Evolutionary conservation across 2,797 vertebrate species (phyloP).

Genomic region (Propithecus deckenii): DNA sequence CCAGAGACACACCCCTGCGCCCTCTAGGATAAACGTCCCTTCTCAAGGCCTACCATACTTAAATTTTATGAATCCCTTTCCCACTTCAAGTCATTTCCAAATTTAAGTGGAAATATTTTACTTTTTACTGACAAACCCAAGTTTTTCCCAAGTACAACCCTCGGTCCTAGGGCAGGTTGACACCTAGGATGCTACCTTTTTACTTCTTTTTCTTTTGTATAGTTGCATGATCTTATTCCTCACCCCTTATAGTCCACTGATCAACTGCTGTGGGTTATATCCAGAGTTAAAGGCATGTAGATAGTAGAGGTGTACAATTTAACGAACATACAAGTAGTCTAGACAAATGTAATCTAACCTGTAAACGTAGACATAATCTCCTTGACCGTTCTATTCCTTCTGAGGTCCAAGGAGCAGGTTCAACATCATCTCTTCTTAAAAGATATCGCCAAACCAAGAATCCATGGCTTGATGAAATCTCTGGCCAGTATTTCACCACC

Average conservation of each 20-base stretch:
- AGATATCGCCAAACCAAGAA: constrained; percentile 99
- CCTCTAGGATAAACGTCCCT: constrained; percentile 1
- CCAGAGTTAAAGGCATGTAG: not conserved
- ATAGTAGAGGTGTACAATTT: not conserved
- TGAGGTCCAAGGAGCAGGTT: constrained; percentile 98
- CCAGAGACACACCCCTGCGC: not conserved
- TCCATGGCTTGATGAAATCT: constrained; percentile 98
- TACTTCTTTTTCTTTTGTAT: not conserved
- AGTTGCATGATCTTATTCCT: constrained; percentile 11
- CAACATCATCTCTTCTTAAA: constrained; percentile 95
- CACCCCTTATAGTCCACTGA: constrained; percentile 2
- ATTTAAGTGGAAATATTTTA: not conserved
- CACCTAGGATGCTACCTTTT: not conserved
- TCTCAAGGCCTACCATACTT: not conserved
- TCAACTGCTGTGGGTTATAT: not conserved
- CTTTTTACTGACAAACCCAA: constrained; percentile 10
- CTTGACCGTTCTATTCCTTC: constrained; percentile 95
- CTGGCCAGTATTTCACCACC: constrained; percentile 99
- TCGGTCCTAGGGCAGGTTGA: not conserved
- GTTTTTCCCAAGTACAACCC: not conserved
- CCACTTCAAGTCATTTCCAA: constrained; percentile 30
- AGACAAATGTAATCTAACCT: constrained; percentile 86
- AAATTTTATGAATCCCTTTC: not conserved
- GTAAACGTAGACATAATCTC: constrained; percentile 94
- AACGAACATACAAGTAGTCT: not conserved